A percentile compares a stretch with the other conserved stretches of the same genome.
phyloP scores from a whole-genome alignment of 2,888 invertebrate species.

The Danaus chrysippus region DNA sequence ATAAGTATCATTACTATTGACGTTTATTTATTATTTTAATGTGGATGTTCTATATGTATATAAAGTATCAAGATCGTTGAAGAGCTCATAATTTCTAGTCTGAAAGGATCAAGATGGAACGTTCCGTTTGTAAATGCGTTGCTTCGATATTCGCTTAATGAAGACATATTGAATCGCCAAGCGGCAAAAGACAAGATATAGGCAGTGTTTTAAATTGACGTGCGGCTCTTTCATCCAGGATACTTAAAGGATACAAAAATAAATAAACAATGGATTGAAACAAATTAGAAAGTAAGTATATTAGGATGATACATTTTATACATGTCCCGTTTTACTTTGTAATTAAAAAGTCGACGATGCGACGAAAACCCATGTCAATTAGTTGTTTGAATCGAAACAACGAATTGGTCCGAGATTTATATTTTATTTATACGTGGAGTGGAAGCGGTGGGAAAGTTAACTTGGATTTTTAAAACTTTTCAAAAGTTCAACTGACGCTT shows the following conservation, averaged over 20 bases:
- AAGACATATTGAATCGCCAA: conserved; percentile 78
- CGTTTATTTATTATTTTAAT: background rate
- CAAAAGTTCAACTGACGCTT: conserved; percentile 60
- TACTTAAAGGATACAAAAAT: conserved; percentile 20
- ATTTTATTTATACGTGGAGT: conserved; percentile 62
- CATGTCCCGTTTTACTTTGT: conserved; percentile 5
- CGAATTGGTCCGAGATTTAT: conserved; percentile 59
- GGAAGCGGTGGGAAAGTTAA: conserved; percentile 60
- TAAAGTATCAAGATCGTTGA: conserved; percentile 49
- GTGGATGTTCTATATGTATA: conserved; percentile 28
- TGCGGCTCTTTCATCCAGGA: conserved; percentile 55
- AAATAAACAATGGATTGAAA: conserved; percentile 18
- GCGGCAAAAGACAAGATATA: conserved; percentile 70
- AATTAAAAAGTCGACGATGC: conserved; percentile 22
- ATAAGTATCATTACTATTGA: no score
- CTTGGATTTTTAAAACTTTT: conserved; percentile 77
- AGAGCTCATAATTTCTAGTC: conserved; percentile 60
- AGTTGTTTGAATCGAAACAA: conserved; percentile 55
- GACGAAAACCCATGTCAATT: conserved; percentile 66
- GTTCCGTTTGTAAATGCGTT: conserved; percentile 69
- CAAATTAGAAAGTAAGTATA: conserved; percentile 6
- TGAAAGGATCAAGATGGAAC: conserved; percentile 67
- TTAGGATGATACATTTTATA: conserved; percentile 10
- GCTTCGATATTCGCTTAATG: conserved; percentile 75
- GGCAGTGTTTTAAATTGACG: conserved; percentile 73